Percentiles rank a stretch among this genome's conserved stretches.
These are phyloP conservation scores for Melanotaenia pygmaea DNA, from an alignment of 2,797 vertebrate species.

Conservation along the genomic window DNA sequence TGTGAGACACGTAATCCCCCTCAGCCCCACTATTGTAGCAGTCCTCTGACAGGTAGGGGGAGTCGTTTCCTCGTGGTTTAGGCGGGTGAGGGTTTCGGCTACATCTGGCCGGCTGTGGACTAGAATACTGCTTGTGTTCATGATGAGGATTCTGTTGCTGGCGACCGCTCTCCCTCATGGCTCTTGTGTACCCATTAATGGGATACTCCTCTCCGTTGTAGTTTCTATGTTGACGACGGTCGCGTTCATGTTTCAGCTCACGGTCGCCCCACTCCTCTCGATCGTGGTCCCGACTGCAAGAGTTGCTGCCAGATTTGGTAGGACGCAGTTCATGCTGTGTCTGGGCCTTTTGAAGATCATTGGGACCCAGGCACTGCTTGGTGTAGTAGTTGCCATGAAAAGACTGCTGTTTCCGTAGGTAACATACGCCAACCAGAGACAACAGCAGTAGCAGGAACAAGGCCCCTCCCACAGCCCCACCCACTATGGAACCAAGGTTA, in stretches of 20 bases:
- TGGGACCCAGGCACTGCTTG: constrained; percentile 93
- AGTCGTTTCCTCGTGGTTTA: constrained; percentile 78
- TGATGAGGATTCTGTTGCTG: constrained; percentile 63
- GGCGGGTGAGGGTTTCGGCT: constrained; percentile 69
- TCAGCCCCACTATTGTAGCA: constrained; percentile 90
- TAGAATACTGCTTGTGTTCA: constrained; percentile 74
- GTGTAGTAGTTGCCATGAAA: constrained; percentile 97
- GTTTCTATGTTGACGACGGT: constrained; percentile 73
- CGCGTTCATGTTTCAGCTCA: constrained; percentile 85
- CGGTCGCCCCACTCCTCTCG: constrained; percentile 86
- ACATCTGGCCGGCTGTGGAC: constrained; percentile 69
- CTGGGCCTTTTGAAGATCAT: constrained; percentile 93
- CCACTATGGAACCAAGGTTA: constrained; percentile 92
- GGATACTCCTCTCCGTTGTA: constrained; percentile 80
- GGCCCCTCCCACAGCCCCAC: constrained; percentile 94
- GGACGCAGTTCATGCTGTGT: constrained; percentile 88
- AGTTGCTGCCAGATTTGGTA: constrained; percentile 84
- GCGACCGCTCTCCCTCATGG: constrained; percentile 82
- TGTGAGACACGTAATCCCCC: constrained; percentile 95
- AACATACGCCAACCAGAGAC: constrained; percentile 88
- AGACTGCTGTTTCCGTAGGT: constrained; percentile 91
- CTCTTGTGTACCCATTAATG: constrained; percentile 87
- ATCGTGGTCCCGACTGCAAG: constrained; percentile 87
- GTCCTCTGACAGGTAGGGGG: constrained; percentile 90
- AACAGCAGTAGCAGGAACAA: constrained; percentile 94